phyloP scores from a whole-genome alignment of 2,797 vertebrate genomes.

The Nannoperca australis region DNA sequence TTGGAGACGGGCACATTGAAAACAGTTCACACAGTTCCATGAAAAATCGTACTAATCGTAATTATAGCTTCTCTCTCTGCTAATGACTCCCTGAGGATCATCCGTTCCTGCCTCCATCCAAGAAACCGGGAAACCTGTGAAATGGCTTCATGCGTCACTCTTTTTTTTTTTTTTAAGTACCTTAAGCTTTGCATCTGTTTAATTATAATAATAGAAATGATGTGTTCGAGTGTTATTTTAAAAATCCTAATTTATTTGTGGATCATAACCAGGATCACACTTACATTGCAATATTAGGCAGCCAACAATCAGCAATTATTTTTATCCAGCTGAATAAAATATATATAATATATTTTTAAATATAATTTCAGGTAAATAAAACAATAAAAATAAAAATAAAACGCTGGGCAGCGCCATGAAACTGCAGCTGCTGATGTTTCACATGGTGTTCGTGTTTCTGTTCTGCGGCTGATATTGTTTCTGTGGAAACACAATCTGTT shows the following conservation, averaged over 20 bases:
- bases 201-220: not conserved
- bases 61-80: not conserved
- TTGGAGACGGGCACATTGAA: not conserved
- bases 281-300: too few species aligned
- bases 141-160: not conserved
- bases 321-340: not conserved
- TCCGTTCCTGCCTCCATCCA: not conserved
- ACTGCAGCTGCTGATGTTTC: not conserved
- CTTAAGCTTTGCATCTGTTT: not conserved
- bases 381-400: not conserved
- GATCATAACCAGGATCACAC: not conserved
- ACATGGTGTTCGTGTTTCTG: not conserved
- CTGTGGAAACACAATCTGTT: conserved; percentile 23
- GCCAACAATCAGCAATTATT: too few species aligned
- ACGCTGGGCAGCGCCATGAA: too few species aligned
- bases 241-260: too few species aligned
- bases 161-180: not conserved
- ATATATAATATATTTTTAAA: not conserved
- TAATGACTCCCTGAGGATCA: not conserved
- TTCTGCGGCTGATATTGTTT: conserved; percentile 3
- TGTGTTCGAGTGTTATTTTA: not conserved
- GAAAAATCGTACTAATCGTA: not conserved
- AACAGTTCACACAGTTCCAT: not conserved
- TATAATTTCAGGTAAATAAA: not conserved
- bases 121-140: not conserved